A percentile compares a stretch with the other conserved stretches of the same genome.
Evolutionary conservation across 2,888 invertebrate genomes (phyloP).

Genomic region (Dorcus hopei): DNA sequence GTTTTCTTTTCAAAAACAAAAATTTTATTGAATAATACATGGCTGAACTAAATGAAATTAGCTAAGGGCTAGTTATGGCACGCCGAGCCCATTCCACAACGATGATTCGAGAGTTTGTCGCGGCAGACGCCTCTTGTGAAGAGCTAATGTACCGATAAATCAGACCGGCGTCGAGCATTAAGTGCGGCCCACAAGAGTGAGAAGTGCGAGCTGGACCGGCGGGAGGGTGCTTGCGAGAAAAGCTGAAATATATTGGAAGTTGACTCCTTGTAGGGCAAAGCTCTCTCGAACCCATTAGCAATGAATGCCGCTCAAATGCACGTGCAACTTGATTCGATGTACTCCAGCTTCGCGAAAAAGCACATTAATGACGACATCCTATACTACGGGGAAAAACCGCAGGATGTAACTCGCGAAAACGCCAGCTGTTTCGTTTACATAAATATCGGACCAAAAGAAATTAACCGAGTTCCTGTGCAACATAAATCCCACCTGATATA

Average conservation of each 20-base stretch:
- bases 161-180: slow-evolving; percentile 30
- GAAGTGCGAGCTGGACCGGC: not conserved
- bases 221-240: not conserved
- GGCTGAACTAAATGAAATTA: slow-evolving; percentile 19
- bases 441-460: no score
- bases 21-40: slow-evolving; percentile 20
- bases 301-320: slow-evolving; percentile 12
- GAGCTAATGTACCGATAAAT: slow-evolving; percentile 39
- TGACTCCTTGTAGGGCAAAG: slow-evolving; percentile 9
- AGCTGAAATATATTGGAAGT: slow-evolving; percentile 3
- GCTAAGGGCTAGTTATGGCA: slow-evolving; percentile 10
- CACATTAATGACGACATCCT: no score
- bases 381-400: no score
- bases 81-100: not conserved
- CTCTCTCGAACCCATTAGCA: slow-evolving; percentile 16
- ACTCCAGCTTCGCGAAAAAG: no score
- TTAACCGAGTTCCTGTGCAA: no score
- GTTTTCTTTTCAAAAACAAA: no score
- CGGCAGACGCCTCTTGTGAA: slow-evolving; percentile 6
- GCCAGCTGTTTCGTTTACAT: no score
- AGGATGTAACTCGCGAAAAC: no score
- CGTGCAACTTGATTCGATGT: not conserved
- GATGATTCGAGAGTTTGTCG: slow-evolving; percentile 3
- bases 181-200: slow-evolving; percentile 23
- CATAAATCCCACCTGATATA: no score